These are phyloP conservation scores for Dromas ardeola DNA, from an alignment of 2,113 vertebrate species.

Conservation along the genomic window DNA sequence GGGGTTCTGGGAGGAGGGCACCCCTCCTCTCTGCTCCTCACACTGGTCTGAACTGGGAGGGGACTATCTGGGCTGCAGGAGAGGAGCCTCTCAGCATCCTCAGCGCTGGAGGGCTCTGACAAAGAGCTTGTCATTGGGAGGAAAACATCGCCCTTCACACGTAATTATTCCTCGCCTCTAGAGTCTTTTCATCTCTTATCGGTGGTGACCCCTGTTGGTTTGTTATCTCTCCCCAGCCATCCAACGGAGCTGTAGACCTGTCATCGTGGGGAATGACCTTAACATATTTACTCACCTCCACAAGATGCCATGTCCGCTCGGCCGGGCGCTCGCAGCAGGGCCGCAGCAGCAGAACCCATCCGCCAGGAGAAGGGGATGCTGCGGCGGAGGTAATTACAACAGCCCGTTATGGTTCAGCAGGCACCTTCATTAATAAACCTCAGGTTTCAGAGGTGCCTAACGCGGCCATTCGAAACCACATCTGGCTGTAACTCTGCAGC, in stretches of 20 bases:
- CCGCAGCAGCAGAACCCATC: background rate
- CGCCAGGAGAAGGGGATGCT: background rate
- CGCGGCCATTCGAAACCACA: conserved; percentile 16
- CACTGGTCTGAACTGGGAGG: background rate
- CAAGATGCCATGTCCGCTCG: background rate
- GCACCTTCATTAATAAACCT: conserved; percentile 54
- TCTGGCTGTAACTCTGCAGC: conserved; percentile 32
- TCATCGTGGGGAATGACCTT: conserved; percentile 9
- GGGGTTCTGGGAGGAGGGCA: background rate
- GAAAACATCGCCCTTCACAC: background rate
- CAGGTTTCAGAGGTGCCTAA: conserved; percentile 46
- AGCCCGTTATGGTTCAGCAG: conserved; percentile 37
- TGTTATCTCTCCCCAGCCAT: conserved; percentile 42
- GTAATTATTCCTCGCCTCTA: background rate
- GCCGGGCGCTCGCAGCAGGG: background rate
- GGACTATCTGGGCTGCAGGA: background rate
- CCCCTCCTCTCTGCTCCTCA: background rate
- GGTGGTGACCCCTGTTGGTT: background rate
- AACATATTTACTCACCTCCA: background rate
- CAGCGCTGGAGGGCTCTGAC: background rate
- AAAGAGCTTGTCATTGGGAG: background rate
- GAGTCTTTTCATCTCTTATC: background rate
- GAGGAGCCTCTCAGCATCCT: background rate
- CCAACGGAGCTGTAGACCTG: background rate
- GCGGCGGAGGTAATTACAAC: conserved; percentile 8